Evolutionary conservation across 2,797 vertebrate species (phyloP), one percentile per base, ranked within the genome.

Genomic region (Anableps anableps): DNA sequence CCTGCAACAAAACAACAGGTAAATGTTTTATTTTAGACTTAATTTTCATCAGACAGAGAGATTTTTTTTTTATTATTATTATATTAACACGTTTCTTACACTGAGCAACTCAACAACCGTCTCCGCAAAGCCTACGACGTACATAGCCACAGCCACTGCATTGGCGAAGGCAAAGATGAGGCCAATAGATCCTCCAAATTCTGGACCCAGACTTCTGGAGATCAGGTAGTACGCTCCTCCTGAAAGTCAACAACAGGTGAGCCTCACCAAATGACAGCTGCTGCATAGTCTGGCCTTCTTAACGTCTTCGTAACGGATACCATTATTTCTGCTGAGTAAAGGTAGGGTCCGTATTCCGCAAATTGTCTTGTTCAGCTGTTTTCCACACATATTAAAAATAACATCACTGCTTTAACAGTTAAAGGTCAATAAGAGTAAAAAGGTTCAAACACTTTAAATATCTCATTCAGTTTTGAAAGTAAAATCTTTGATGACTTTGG

Each of bases 141-240:
- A 99, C 98, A 99, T 99, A 86, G 98, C 97, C 86, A 99, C 98
- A 3, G 98, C 98, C 78, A 99, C 98, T 2, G 98, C 98, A 74
- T 99, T 99, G 78, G 98, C 98, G 84, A 99, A 99, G 73, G 98
- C 97, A 45, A 99, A 99, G 80, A 99, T 99, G 7, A 99, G 95
- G 4, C 98, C 98, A 36, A 99, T 99, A 29, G 98, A 98, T 50
- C 98, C 98, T 71, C 98, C 98, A 62, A 99, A 99, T 93, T 99
- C 98, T 6, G 98, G 98, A 7, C 98, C 98, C 81, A 99, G 91
- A 88, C 98, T 99, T 93, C 98, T 96, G 81, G 98, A 99, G 95
- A 99, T 99, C 89, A 99, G 93, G 90, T 99, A 99, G 93, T 99
- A 99, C 0, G 98, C 98, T 55, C 98, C 98, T 51, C 98, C 98